A percentile compares a stretch with the other conserved stretches of the same genome.
phyloP scores from a whole-genome alignment of 1,140 invertebrate species.

The Sesamia nonagrioides region DNA sequence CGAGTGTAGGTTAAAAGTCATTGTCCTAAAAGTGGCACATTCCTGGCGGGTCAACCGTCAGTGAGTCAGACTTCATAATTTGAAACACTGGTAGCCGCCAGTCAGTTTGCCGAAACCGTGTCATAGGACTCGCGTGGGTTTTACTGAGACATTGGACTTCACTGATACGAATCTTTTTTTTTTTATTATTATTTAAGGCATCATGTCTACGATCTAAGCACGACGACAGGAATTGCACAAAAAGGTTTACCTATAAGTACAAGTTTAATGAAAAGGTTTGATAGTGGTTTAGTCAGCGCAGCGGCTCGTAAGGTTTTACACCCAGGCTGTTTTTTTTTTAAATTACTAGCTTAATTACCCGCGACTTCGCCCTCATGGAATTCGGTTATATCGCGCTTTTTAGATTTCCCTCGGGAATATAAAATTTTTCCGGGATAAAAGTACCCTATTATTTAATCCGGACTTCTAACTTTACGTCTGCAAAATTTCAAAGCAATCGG shows the following conservation, averaged over 20 bases:
- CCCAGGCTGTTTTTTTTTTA: no score
- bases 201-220: constrained; percentile 9
- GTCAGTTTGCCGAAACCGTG: constrained; percentile 43
- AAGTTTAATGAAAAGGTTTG: no score
- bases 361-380: no score
- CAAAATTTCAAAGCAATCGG: no score
- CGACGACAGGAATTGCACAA: not conserved
- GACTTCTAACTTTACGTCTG: no score
- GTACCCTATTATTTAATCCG: no score
- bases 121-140: constrained; percentile 49
- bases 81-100: constrained; percentile 29
- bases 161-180: not conserved
- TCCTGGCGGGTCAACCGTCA: constrained; percentile 47
- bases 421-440: no score
- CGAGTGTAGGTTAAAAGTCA: constrained; percentile 52
- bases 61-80: constrained; percentile 48
- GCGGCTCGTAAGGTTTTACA: no score
- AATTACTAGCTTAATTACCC: no score
- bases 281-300: not conserved
- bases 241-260: not conserved
- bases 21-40: constrained; percentile 55
- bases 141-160: constrained; percentile 16
- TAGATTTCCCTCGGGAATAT: no score
- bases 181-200: not conserved
- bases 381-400: no score